phyloP scores from a whole-genome alignment of 2,888 invertebrate genomes.

The Drosophila siamana region DNA sequence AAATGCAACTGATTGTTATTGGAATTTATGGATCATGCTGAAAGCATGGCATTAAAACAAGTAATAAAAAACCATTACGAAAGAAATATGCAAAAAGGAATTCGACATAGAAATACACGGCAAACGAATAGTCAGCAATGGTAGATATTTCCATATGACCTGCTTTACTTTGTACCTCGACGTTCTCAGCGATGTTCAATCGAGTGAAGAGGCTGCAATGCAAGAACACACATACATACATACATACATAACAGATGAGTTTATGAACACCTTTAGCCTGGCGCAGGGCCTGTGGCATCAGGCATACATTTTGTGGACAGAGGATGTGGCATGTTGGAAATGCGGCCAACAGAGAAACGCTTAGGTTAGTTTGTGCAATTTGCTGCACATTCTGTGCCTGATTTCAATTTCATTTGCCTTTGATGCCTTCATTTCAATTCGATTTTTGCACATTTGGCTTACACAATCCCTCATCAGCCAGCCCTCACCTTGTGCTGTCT shows the following conservation, averaged over 20 bases:
- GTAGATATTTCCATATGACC: constrained; percentile 73
- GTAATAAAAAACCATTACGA: constrained; percentile 9
- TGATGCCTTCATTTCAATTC: constrained; percentile 59
- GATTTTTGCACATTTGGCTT: constrained; percentile 56
- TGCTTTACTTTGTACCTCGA: constrained; percentile 60
- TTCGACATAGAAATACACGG: constrained; percentile 26
- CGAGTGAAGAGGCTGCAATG: constrained; percentile 15
- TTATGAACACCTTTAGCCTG: constrained; percentile 27
- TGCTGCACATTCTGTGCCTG: constrained; percentile 31
- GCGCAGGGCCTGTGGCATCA: constrained; percentile 1
- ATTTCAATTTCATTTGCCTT: constrained; percentile 59
- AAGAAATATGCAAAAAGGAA: constrained; percentile 26
- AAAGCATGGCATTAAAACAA: constrained; percentile 7
- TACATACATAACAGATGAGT: constrained; percentile 27
- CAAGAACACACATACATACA: constrained; percentile 5
- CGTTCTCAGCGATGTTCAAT: constrained; percentile 28
- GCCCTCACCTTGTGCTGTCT: not conserved
- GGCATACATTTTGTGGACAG: not conserved
- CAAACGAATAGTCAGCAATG: constrained; percentile 28
- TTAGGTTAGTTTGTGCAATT: constrained; percentile 15
- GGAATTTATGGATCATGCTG: constrained; percentile 4
- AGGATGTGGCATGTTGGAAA: constrained; percentile 37
- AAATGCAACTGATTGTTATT: constrained; percentile 23
- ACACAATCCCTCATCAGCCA: constrained; percentile 27
- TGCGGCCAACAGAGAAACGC: constrained; percentile 34